Conservation (phyloP, 2,113 vertebrate genomes). For the Tenebrosternarchus preto region DNA sequence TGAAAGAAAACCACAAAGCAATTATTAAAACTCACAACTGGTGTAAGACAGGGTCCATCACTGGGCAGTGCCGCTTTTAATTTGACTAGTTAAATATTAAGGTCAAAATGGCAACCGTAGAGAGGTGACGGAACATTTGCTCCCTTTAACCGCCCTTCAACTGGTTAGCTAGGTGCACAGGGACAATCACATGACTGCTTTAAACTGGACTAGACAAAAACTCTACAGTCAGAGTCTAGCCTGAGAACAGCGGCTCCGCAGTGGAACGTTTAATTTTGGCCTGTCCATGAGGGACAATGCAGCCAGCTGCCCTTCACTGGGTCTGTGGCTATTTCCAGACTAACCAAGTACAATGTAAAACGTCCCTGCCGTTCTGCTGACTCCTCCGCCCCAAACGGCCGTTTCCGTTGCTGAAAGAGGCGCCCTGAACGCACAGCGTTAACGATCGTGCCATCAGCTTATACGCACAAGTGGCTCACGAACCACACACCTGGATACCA, state of each 20-base stretch:
- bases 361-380: neutral
- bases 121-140: neutral
- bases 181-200: neutral
- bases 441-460: too few species aligned
- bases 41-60: too few species aligned
- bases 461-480: too few species aligned
- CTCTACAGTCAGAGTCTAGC: neutral
- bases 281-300: neutral
- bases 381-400: neutral
- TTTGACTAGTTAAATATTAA: neutral
- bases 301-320: neutral
- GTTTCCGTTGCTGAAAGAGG: neutral
- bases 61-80: neutral
- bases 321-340: slow-evolving; percentile 22
- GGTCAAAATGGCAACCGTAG: neutral
- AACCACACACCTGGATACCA: too few species aligned
- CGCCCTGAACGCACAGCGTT: too few species aligned
- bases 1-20: slow-evolving; percentile 55
- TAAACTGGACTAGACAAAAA: too few species aligned
- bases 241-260: neutral
- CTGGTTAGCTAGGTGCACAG: neutral
- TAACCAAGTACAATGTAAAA: neutral
- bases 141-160: neutral
- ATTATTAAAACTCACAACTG: neutral
- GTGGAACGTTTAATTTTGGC: neutral